These are phyloP conservation scores for Cataglyphis albicans DNA, from an alignment of 2,888 invertebrate species.

Conservation along the genomic window DNA sequence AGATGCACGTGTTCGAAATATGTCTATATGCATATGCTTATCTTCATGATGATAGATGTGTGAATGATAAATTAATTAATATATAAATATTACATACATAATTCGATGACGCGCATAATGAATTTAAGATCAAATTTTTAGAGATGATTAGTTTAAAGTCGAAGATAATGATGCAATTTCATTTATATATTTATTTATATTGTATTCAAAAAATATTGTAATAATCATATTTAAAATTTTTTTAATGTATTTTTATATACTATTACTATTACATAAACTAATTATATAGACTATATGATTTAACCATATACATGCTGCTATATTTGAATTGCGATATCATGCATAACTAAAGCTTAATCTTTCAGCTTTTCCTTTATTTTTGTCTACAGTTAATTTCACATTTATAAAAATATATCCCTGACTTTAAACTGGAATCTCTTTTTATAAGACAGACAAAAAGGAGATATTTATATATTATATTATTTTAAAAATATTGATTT, in stretches of 20 bases:
- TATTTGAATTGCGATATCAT: slow-evolving; percentile 58
- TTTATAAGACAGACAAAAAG: slow-evolving; percentile 12
- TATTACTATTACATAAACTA: slow-evolving; percentile 26
- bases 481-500: slow-evolving; percentile 8
- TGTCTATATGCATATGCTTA: background rate
- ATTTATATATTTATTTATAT: background rate
- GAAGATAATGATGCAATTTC: slow-evolving; percentile 52
- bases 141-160: slow-evolving; percentile 75
- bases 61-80: background rate
- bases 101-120: slow-evolving; percentile 55
- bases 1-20: slow-evolving; percentile 57
- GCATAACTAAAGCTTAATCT: slow-evolving; percentile 63
- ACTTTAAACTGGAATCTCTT: slow-evolving; percentile 72
- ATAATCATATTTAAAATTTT: slow-evolving; percentile 2
- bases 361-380: slow-evolving; percentile 23
- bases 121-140: slow-evolving; percentile 47
- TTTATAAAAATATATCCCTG: slow-evolving; percentile 36
- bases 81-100: background rate
- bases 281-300: slow-evolving; percentile 41
- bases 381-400: background rate
- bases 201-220: background rate
- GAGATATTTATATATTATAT: background rate
- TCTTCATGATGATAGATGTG: background rate
- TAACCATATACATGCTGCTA: slow-evolving; percentile 70
- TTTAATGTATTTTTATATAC: background rate